A percentile compares a stretch with the other conserved stretches of the same genome.
Evolutionary conservation across 1,140 invertebrate genomes (phyloP).

Genomic region (Drosophila ambigua): DNA sequence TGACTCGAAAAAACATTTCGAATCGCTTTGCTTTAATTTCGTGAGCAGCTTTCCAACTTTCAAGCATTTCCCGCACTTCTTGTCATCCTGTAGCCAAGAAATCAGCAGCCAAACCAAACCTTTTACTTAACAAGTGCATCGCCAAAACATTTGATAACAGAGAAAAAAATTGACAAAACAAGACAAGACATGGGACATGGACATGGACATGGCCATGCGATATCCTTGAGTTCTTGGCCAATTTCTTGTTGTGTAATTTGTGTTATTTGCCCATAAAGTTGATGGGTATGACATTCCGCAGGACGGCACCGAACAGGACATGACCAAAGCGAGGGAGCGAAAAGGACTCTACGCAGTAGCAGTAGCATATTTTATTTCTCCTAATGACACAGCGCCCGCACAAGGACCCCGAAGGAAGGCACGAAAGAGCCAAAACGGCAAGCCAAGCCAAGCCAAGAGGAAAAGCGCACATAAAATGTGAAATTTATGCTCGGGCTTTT

Average conservation of each 20-base stretch:
- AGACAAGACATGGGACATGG: no score
- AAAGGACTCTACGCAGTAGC: slow-evolving; percentile 15
- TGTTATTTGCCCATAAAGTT: slow-evolving; percentile 78
- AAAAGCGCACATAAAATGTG: slow-evolving; percentile 79
- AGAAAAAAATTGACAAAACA: slow-evolving; percentile 4
- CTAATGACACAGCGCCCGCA: slow-evolving; percentile 75
- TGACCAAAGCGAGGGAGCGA: slow-evolving; percentile 51
- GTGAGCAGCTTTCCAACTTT: no score
- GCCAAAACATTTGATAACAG: slow-evolving; percentile 9
- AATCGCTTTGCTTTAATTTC: no score
- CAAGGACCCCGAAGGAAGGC: slow-evolving; percentile 69
- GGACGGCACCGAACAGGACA: slow-evolving; percentile 60
- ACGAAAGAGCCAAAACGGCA: slow-evolving; percentile 27
- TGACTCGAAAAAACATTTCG: no score
- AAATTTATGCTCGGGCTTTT: slow-evolving; percentile 80
- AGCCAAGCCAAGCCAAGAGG: slow-evolving; percentile 36
- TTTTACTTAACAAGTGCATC: slow-evolving; percentile 2
- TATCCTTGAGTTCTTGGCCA: slow-evolving; percentile 16
- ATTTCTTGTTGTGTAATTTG: slow-evolving; percentile 58
- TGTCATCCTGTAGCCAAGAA: no score
- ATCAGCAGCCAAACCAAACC: no score
- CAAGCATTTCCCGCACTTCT: no score
- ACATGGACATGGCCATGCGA: background rate
- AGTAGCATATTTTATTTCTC: slow-evolving; percentile 79
- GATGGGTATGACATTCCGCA: slow-evolving; percentile 82